Percentiles rank a stretch among this genome's conserved stretches.
Evolutionary conservation across 2,113 vertebrate genomes (phyloP).

Genomic region (Prietella phreatophila): DNA sequence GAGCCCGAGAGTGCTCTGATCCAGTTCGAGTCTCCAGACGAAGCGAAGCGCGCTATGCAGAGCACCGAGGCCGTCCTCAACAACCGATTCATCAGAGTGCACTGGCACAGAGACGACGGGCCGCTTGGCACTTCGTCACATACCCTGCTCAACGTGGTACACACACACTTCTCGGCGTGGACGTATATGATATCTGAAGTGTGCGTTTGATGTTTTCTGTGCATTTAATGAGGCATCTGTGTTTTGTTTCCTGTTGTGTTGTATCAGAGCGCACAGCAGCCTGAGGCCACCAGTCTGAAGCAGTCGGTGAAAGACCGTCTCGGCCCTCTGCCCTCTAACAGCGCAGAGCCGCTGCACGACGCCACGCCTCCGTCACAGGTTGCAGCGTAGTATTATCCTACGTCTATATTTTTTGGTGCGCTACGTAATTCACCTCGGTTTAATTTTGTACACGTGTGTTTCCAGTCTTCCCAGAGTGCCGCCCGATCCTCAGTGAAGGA

Average conservation of each 20-base stretch:
- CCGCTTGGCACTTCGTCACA: slow-evolving; percentile 61
- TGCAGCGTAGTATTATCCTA: not conserved
- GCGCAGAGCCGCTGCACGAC: slow-evolving; percentile 79
- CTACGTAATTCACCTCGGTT: not conserved
- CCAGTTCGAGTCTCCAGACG: slow-evolving; percentile 88
- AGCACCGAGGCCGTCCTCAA: slow-evolving; percentile 95
- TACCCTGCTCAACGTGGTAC: slow-evolving; percentile 62
- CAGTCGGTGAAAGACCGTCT: slow-evolving; percentile 95
- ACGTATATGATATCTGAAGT: not conserved
- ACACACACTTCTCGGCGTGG: not conserved
- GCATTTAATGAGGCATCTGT: not conserved
- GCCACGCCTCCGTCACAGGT: slow-evolving; percentile 81
- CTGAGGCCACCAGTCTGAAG: slow-evolving; percentile 77
- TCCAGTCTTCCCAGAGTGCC: slow-evolving; percentile 76
- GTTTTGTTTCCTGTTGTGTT: not conserved
- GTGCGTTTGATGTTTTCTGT: too few species aligned
- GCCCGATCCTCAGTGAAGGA: slow-evolving; percentile 89
- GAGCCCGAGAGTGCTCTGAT: slow-evolving; percentile 93
- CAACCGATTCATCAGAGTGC: slow-evolving; percentile 93
- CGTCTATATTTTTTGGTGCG: too few species aligned
- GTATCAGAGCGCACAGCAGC: slow-evolving; percentile 73
- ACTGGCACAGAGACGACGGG: slow-evolving; percentile 88
- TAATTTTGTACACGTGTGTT: slow-evolving; percentile 35
- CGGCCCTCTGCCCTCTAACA: slow-evolving; percentile 81
- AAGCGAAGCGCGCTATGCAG: slow-evolving; percentile 90